Base-by-base conservation (phyloP, 2,888 invertebrate species). In the Nephrotoma flavescens region DNA sequence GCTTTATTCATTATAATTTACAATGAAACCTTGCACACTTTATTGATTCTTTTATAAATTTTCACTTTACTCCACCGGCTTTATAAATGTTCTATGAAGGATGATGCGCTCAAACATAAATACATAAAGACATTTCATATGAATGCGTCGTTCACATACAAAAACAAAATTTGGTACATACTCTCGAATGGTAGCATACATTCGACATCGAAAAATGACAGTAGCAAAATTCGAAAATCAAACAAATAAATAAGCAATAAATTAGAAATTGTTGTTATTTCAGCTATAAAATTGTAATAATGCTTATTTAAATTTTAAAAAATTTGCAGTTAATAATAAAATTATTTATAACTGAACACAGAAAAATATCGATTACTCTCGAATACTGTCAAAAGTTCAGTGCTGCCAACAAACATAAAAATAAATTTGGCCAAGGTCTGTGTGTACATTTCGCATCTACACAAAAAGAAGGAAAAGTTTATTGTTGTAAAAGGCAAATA, bases 1-100 rank as follows among this genome's bases (percentile, higher is more conserved):
- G 92, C 91, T 87, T 92, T 90, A 15, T 84, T n/a, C 45, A 83
- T 86, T 83, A 45, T 87, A 31, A 31, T 19, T 83, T 41, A 9
- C 5, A 45, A 31, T 41, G 41, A n/a, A 42, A 83, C n/a, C 52
- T 11, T 41, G 9, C 11, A 85, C 44, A 31, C 15, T 19, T 45
- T 44, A 86, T 83, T 31, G 11, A 84, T 42, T 42, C 9, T n/a
- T 84, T 84, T 84, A 41, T 71, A 31, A 71, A 31, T 9, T 71
- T 71, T 52, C 9, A 31, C 4, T 31, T 31, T 7, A 71, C 11
- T 31, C 31, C 11, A 71, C 19, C 71, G 31, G 71, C 9, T 31
- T 57, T 71, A 31, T 71, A 19, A 9, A 2, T 71, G 71, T 11
- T 71, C 7, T 71, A 31, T 71, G 31, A 9, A 31, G 31, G 11